Conservation (phyloP, 2,797 vertebrate species). For the Rhinatrema bivittatum region DNA sequence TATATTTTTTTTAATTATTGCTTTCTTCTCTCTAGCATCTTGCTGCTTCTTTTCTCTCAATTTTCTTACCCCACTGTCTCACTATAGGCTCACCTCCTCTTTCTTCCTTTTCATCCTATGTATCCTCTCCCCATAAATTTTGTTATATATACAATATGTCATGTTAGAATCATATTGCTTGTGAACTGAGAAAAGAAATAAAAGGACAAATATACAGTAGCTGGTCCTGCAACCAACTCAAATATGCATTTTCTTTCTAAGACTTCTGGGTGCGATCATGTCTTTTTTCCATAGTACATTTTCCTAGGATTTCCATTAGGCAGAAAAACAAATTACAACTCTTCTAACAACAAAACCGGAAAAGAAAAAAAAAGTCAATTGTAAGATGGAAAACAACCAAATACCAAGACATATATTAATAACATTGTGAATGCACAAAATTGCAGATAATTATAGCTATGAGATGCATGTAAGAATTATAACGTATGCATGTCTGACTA, state of each 20-base stretch:
- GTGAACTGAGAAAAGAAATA: constrained; percentile 20
- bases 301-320: constrained; percentile 45
- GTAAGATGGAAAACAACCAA: constrained; percentile 36
- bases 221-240: too few relatives aligned
- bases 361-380: constrained; percentile 3
- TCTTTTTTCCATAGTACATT: constrained; percentile 42
- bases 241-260: too few relatives aligned
- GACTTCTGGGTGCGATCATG: too few relatives aligned
- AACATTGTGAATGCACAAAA: constrained; percentile 40
- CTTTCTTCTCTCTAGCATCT: too few relatives aligned
- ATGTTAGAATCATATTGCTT: too few relatives aligned
- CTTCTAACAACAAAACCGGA: constrained; percentile 44
- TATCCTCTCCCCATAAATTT: too few relatives aligned
- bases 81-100: too few relatives aligned
- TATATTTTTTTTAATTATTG: too few relatives aligned
- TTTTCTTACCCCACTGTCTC: too few relatives aligned
- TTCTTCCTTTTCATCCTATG: too few relatives aligned
- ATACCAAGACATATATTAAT: constrained; percentile 19
- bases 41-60: too few relatives aligned
- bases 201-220: background rate
- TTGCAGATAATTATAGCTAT: constrained; percentile 38
- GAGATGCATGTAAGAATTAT: constrained; percentile 18
- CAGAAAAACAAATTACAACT: constrained; percentile 48
- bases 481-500: constrained; percentile 15
- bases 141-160: too few relatives aligned